Base-by-base conservation (phyloP, 92 coral and sea anemone genomes). In the Pocillopora meandrina region DNA sequence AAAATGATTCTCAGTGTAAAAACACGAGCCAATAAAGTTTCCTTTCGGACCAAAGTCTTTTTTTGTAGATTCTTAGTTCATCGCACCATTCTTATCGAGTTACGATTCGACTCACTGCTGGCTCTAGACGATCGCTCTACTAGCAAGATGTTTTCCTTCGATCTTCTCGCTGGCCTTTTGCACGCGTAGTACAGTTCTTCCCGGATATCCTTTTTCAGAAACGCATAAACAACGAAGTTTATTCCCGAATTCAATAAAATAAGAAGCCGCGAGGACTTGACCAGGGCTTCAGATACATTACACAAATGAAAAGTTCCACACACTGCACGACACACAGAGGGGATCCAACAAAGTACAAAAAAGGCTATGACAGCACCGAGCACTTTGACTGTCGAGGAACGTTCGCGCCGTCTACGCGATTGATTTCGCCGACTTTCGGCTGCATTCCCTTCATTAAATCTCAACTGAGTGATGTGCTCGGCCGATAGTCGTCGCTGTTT, bases 181-280 rank as follows among this genome's bases (percentile, higher is more conserved):
- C 61, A 17, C 0, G 75, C 17, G 11, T 66, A 47, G 33, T 63
- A 63, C 26, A 92, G 62, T 78, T 85, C 94, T 20, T 33, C 20
- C 17, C 94, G 87, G 68, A 89, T 82, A 73, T 92, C 95, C 47
- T 66, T 60, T 18, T 92, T 92, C 26, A 92, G 64, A 42, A 92
- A 81, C 14, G 92, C 84, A 77, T 90, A 92, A 5, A 92, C 90
- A 61, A 86, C 35, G 5, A 92, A 87, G 80, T 92, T 92, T 2
- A 81, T 42, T 33, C 84, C 92, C 15, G 88, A 85, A 73, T 87
- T 92, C 12, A 65, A 18, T 8, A 92, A 78, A 71, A 86, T 78
- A 17, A 92, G 69, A 35, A 87, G 77, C n/a, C 95, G 81, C 12
- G 95, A 89, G 60, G 89, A 47, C 47, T 68, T 68, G 1, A 70